Base-by-base conservation (phyloP, 2,797 vertebrate species). In the Hippopotamyrus pictus region DNA sequence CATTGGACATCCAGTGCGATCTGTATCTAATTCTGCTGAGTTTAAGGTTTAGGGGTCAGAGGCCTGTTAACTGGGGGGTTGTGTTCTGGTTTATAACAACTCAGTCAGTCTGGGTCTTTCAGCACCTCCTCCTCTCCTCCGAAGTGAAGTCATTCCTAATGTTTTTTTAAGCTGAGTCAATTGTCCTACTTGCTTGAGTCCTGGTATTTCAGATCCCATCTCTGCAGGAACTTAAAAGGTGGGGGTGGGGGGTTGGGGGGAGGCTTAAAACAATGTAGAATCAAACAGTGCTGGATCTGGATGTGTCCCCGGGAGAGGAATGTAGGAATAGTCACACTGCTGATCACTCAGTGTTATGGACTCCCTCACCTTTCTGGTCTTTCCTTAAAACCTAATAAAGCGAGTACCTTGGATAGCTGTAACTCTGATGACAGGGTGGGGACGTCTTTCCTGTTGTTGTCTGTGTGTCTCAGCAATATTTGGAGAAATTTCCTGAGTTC, bases 151-250 rank as follows among this genome's bases (percentile, higher is more conserved):
- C 11, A 84, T 91, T 92, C 69, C 88, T 29, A 50, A 37, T 92
- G 94, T 95, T 95, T 92, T 94, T 95, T 50, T 89, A 48, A 88
- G 92, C 88, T 93, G 90, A 95, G 95, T 96, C 95, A 94, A 90
- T 90, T 90, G 94, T 95, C 91, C 79, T 90, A 90, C 90, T 89
- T 93, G 93, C 93, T 93, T 92, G 93, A 92, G 93, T 87, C 69
- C 88, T 88, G 88, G 83, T 76, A 33, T 90, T 88, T 86, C 9
- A 91, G 94, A 92, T 90, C 89, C 90, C 90, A 90, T 93, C 91
- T 93, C 92, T 69, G 50, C 50, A 87, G 57, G 62, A 86, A 89
- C 25, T 87, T 91, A 91, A 93, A 91, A 92, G 92, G 93, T 92
- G 73, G 41, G 33, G 57, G 91, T 19, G 83, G 48, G 91, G 91